Evolutionary conservation across 2,888 invertebrate species (phyloP), one percentile per base, ranked within the genome.

Genomic region (Cephus nigrinus): DNA sequence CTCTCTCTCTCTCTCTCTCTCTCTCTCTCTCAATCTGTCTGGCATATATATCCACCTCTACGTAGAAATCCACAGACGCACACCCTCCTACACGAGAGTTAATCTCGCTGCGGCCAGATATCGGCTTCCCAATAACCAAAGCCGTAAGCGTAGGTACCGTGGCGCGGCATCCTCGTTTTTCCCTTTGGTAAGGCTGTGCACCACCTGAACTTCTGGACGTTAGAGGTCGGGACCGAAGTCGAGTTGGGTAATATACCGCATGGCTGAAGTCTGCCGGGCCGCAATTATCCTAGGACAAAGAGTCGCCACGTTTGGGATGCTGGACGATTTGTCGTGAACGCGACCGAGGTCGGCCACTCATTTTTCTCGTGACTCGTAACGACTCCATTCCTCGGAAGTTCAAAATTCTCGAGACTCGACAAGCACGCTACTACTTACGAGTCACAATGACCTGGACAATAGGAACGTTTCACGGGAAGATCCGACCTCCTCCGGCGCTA

Each of bases 111-210:
- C 84, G 90, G 90, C 89, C 86, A 90, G 90, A 91, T 91, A 91
- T 91, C 90, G 91, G 91, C 91, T 91, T 90, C 89, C 90, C 90
- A 90, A 89, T 90, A 90, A 90, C 89, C 90, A 86, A 87, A 89
- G 85, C 78, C 32, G 71, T 32, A 33, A 71, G 71, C 31, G 71
- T 71, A 31, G 32, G 33, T 71, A 71, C 71, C 71, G 32, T 71
- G 12, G 71, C 31, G 71, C 71, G 71, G 12, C 32, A 3, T 23
- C 32, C 71, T 71, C 31, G 34, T 71, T 33, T 31, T 71, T 33
- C 31, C 32, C 12, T 71, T 31, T 33, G 71, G 12, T 31, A 71
- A 23, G 71, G 23, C 4, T 71, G 31, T 23, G 31, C 12, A 12
- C 32, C 71, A 71, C 55, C 55, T 55, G 23, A 55, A 55, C 55